Percentiles rank a stretch among this genome's conserved stretches.
phyloP scores from a whole-genome alignment of 2,797 vertebrate species.

The Channa striata region DNA sequence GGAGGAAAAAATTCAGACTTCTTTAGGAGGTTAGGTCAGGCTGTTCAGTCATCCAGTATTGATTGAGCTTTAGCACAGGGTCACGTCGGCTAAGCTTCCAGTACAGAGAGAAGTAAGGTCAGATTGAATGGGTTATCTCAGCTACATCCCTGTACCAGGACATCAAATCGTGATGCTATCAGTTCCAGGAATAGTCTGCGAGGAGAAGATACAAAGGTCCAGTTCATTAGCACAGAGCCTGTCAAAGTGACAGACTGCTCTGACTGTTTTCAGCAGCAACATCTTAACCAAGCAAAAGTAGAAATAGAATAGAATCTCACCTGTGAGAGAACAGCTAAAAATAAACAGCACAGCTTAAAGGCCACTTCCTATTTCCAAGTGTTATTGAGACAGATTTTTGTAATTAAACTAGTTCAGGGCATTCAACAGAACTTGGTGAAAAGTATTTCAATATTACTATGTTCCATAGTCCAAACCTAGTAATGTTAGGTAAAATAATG shows the following conservation, averaged over 20 bases:
- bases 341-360: constrained; percentile 18
- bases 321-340: constrained; percentile 14
- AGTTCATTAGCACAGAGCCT: constrained; percentile 66
- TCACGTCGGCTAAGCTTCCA: constrained; percentile 51
- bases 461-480: neutral
- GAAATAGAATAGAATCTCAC: constrained; percentile 38
- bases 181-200: constrained; percentile 67
- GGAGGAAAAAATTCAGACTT: constrained; percentile 14
- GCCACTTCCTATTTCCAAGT: neutral
- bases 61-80: constrained; percentile 39
- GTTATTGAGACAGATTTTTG: constrained; percentile 16
- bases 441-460: neutral
- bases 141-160: constrained; percentile 58
- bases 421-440: neutral
- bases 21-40: constrained; percentile 27
- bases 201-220: constrained; percentile 60
- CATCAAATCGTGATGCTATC: constrained; percentile 61
- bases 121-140: constrained; percentile 60
- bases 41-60: constrained; percentile 42
- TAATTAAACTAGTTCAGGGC: neutral
- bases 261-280: constrained; percentile 36
- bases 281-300: constrained; percentile 31
- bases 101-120: constrained; percentile 55
- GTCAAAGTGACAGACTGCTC: constrained; percentile 54
- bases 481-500: neutral